Percentiles rank a stretch among this genome's conserved stretches.
Evolutionary conservation across 2,888 invertebrate species (phyloP).

Genomic region (Sthenelais limicola): DNA sequence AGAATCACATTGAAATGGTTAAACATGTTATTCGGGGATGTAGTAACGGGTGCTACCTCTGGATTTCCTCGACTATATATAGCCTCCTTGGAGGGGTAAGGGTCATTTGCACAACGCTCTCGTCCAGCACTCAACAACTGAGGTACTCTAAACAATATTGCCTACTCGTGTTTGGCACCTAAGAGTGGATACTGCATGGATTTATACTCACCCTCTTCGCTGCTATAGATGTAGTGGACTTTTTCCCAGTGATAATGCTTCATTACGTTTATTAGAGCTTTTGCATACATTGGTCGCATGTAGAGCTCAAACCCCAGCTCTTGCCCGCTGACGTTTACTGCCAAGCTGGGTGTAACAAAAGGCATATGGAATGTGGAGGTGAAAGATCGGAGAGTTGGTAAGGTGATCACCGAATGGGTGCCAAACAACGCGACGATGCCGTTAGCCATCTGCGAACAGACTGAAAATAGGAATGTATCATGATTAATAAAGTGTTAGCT

Average conservation of each 20-base stretch:
- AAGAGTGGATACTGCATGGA: no score
- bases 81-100: no score
- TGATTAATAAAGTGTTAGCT: neutral
- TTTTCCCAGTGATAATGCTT: constrained; percentile 91
- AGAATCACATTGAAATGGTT: no score
- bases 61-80: no score
- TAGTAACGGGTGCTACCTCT: no score
- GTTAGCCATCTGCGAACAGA: constrained; percentile 61
- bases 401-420: constrained; percentile 58
- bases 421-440: constrained; percentile 64
- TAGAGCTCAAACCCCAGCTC: constrained; percentile 61
- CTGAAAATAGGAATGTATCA: constrained; percentile 51
- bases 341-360: constrained; percentile 61
- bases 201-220: constrained; percentile 76
- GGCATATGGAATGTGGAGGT: constrained; percentile 66
- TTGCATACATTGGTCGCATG: constrained; percentile 95
- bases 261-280: constrained; percentile 95
- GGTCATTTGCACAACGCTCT: no score
- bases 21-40: no score
- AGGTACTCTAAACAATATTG: no score
- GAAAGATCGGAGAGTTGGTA: constrained; percentile 66
- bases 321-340: constrained; percentile 55
- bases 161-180: no score
- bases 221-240: constrained; percentile 92
- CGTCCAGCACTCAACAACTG: no score